A percentile compares a stretch with the other conserved stretches of the same genome.
Evolutionary conservation across 2,113 vertebrate genomes (phyloP).

Genomic region (Chinchilla lanigera): DNA sequence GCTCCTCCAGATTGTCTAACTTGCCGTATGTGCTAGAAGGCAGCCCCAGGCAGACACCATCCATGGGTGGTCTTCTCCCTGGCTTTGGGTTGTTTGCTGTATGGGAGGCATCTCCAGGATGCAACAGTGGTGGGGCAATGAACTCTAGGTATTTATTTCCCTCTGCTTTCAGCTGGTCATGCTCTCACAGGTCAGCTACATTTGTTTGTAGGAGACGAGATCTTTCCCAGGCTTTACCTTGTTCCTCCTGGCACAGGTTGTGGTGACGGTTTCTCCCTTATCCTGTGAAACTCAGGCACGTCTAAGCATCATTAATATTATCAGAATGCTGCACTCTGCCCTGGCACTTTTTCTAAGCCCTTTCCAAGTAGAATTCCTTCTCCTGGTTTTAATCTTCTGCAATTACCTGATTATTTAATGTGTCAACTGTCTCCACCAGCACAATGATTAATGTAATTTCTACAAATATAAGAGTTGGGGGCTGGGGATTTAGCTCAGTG

Average conservation of each 20-base stretch:
- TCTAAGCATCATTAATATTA: not conserved
- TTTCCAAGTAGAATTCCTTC: not conserved
- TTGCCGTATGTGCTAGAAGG: not conserved
- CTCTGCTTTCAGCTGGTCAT: accelerated
- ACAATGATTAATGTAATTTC: not conserved
- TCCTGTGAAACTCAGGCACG: not conserved
- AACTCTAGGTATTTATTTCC: not conserved
- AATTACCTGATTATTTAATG: not conserved
- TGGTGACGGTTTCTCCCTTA: not conserved
- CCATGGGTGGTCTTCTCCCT: not conserved
- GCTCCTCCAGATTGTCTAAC: too few relatives aligned
- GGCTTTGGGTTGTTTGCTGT: not conserved
- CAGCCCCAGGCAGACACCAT: accelerated
- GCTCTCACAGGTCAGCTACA: not conserved
- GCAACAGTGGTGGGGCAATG: accelerated
- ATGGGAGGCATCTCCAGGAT: accelerated
- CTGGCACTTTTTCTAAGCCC: not conserved
- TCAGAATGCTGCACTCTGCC: too few relatives aligned
- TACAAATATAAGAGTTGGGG: not conserved
- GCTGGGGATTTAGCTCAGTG: too few relatives aligned
- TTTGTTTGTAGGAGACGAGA: too few relatives aligned
- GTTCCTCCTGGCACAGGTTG: not conserved
- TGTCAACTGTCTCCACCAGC: not conserved
- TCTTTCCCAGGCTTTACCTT: not conserved
- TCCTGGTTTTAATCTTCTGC: not conserved